Evolutionary conservation across 2,888 invertebrate species (phyloP), one percentile per base, ranked within the genome.

Genomic region (Apamea sordens): DNA sequence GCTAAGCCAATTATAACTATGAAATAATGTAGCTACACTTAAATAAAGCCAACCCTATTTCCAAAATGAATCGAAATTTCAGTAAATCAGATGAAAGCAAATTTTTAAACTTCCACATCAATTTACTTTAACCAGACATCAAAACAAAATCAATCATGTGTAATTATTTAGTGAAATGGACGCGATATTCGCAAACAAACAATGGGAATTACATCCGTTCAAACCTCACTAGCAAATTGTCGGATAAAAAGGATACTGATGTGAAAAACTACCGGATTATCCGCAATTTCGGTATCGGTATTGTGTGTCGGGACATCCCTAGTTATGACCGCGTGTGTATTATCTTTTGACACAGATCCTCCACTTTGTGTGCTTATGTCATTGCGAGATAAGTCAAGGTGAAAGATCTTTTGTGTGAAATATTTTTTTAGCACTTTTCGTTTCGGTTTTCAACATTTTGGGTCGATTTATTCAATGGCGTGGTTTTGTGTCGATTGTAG

Each of bases 321-420:
- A 86, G 78, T 75, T 77, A 79, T 70, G 80, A 47, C 73, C 53
- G 80, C 65, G 74, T 79, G 81, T 80, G 72, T 86, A 82, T 88
- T 84, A 87, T 86, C 83, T 80, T 79, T 73, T 82, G 79, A 81
- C 84, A 83, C 79, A 77, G 68, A 84, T 86, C 74, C 81, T 76
- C 68, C 77, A 80, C 77, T 73, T 80, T 76, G 76, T 85, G 82
- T 84, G 78, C 79, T 85, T 81, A 86, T 77, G 85, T 78, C 86
- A 88, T 70, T 83, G 59, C n/a, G 53, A 76, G 74, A 77, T 77
- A 84, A 83, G 82, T 81, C 84, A 84, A 88, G 86, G 82, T 87
- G 75, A 84, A 77, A 63, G 76, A 74, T 70, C 79, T 67, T 79
- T 64, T 64, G 50, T 47, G 32, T 44, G 15, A 76, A 67, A 47